A percentile compares a stretch with the other conserved stretches of the same genome.
Conservation (phyloP, 1,140 invertebrate species). For the Euglossa dilemma region DNA sequence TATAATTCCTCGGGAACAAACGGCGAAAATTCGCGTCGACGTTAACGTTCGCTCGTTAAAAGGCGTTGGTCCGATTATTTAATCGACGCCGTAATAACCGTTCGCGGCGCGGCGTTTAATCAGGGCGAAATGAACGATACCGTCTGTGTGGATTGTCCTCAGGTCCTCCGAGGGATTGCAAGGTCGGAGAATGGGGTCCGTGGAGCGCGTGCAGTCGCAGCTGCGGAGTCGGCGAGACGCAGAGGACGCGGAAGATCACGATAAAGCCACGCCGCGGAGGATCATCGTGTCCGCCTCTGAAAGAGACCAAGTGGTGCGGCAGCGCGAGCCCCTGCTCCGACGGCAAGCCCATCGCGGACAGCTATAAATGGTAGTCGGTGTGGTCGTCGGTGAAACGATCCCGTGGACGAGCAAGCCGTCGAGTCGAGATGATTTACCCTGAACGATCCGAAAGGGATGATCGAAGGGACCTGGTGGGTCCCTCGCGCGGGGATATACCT, state of each 20-base stretch:
- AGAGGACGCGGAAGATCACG: constrained; percentile 88
- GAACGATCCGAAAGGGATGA: not conserved
- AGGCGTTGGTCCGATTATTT: no score
- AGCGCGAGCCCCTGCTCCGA: constrained; percentile 86
- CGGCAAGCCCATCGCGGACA: constrained; percentile 64
- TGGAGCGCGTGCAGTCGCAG: constrained; percentile 93
- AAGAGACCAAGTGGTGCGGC: constrained; percentile 94
- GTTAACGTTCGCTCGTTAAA: no score
- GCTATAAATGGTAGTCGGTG: constrained; percentile 74
- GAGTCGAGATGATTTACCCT: constrained; percentile 14
- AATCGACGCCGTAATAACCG: no score
- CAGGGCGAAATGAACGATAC: not conserved
- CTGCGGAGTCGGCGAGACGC: constrained; percentile 93
- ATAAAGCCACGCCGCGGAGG: constrained; percentile 90
- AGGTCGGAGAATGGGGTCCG: constrained; percentile 92
- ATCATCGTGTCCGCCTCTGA: constrained; percentile 89
- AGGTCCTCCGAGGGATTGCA: constrained; percentile 88
- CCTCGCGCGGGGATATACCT: not conserved
- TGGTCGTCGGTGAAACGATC: constrained; percentile 14
- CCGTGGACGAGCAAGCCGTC: constrained; percentile 23
- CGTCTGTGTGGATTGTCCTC: constrained; percentile 48
- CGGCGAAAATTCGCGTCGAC: no score
- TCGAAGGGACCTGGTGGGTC: not conserved
- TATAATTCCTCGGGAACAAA: no score
- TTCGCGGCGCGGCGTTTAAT: not conserved